These are phyloP conservation scores for Diaperis boleti DNA, from an alignment of 2,888 invertebrate species.

Conservation along the genomic window DNA sequence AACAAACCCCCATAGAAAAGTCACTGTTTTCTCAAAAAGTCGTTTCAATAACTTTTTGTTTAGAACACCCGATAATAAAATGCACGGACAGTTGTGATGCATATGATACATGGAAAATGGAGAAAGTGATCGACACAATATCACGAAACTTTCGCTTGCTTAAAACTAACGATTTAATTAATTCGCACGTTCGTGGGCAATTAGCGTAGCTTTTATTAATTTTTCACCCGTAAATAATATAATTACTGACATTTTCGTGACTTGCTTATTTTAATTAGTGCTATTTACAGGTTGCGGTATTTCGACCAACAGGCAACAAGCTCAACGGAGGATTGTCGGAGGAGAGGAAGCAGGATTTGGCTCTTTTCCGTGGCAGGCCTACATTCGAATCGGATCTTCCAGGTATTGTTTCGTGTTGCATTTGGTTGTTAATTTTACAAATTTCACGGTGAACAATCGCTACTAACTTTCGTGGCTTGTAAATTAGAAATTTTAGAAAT, in stretches of 20 bases:
- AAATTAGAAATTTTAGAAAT: constrained; percentile 24
- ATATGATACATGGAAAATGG: constrained; percentile 13
- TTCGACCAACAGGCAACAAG: constrained; percentile 85
- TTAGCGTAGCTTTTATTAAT: constrained; percentile 36
- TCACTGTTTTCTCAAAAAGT: too few relatives aligned
- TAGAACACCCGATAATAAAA: too few relatives aligned
- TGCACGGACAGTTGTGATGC: not conserved
- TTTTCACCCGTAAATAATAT: constrained; percentile 42
- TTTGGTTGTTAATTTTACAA: not conserved
- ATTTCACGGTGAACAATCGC: constrained; percentile 6
- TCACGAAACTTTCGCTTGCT: constrained; percentile 39
- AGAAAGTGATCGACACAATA: constrained; percentile 40
- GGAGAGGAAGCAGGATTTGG: constrained; percentile 95
- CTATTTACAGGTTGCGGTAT: constrained; percentile 83
- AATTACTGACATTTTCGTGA: constrained; percentile 7
- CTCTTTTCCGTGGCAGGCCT: constrained; percentile 96
- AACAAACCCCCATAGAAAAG: too few relatives aligned
- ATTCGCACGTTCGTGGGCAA: constrained; percentile 23
- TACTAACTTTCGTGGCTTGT: constrained; percentile 17
- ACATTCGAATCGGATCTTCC: constrained; percentile 93
- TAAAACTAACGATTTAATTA: constrained; percentile 29
- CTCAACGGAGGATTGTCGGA: constrained; percentile 90
- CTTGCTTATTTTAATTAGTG: constrained; percentile 1
- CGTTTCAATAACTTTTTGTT: too few relatives aligned
- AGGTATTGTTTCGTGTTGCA: constrained; percentile 67